phyloP scores from a whole-genome alignment of 2,888 invertebrate species.

The Synergus japonicus region DNA sequence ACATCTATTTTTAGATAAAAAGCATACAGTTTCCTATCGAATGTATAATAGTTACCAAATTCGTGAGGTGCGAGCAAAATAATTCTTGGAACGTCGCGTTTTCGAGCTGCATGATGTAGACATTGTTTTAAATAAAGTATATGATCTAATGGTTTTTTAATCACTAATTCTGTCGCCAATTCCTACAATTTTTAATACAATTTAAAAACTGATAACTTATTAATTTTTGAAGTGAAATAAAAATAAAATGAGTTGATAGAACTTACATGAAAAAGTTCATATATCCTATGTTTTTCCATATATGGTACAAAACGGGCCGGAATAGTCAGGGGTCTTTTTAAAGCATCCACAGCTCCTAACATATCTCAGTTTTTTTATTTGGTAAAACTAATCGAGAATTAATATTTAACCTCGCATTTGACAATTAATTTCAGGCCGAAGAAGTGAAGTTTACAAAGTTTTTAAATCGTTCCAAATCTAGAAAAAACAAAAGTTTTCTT shows the following conservation, averaged over 20 bases:
- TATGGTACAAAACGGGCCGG: slow-evolving; percentile 81
- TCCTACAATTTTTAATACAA: slow-evolving; percentile 76
- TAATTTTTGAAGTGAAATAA: not conserved
- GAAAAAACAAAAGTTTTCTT: too few relatives aligned
- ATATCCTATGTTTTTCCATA: slow-evolving; percentile 83
- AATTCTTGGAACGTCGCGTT: slow-evolving; percentile 79
- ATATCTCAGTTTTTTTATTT: slow-evolving; percentile 48
- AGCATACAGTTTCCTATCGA: not conserved
- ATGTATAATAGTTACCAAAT: slow-evolving; percentile 64
- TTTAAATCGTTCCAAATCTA: too few relatives aligned
- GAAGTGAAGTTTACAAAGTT: not conserved
- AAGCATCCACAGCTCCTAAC: slow-evolving; percentile 54
- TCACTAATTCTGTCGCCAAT: slow-evolving; percentile 80
- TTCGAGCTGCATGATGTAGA: slow-evolving; percentile 78
- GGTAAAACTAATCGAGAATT: not conserved
- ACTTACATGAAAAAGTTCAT: slow-evolving; percentile 82
- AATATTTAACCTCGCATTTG: slow-evolving; percentile 3
- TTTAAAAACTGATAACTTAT: not conserved
- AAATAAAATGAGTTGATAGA: not conserved
- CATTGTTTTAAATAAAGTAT: slow-evolving; percentile 82
- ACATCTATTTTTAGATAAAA: not conserved
- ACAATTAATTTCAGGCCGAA: not conserved
- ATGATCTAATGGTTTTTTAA: slow-evolving; percentile 82
- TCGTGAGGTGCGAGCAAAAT: slow-evolving; percentile 80
- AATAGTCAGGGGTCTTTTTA: slow-evolving; percentile 54